Evolutionary conservation across 2,888 invertebrate species (phyloP), one percentile per base, ranked within the genome.

Genomic region (Drosophila infuscata): DNA sequence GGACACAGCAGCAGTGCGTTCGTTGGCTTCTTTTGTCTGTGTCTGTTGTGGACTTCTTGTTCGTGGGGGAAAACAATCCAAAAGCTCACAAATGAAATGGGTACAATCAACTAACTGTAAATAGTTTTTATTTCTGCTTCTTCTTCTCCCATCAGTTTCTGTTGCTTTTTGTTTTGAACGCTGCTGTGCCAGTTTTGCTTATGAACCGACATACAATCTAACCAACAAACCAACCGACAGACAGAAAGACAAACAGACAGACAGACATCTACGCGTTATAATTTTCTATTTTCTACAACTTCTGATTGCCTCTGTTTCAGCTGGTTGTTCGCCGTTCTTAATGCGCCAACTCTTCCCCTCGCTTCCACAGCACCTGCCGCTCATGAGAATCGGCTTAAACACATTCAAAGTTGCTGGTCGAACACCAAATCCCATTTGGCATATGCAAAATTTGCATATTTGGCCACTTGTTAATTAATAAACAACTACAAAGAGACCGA

Each of bases 381-480:
- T 36, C n/a, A 32, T 33, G 11, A 41, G 43, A 53, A 52, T 29
- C 49, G 20, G 30, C 49, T 15, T 29, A 48, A 66, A 52, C 60
- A 59, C 52, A 54, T 67, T 63, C 72, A 51, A 71, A 76, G 43
- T 61, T 67, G 64, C 76, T 78, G 63, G 64, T 67, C 72, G 67
- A 81, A 82, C 73, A 67, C 17, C 79, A 58, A 66, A 71, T 69
- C 63, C 68, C 82, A 82, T 74, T 79, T 69, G 71, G 52, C 59
- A 57, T 41, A 66, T 69, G 65, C 66, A 79, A 75, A 81, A 91
- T 91, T 91, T 91, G 91, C 91, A 91, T 91, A 91, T 91, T 89
- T 89, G 83, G 88, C 76, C 91, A 90, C 91, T 90, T 88, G 89
- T 81, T 91, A 89, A 91, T 91, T 91, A 91, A 91, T 91, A 80